phyloP scores from a whole-genome alignment of 2,113 vertebrate genomes.

The Blennius ocellaris region DNA sequence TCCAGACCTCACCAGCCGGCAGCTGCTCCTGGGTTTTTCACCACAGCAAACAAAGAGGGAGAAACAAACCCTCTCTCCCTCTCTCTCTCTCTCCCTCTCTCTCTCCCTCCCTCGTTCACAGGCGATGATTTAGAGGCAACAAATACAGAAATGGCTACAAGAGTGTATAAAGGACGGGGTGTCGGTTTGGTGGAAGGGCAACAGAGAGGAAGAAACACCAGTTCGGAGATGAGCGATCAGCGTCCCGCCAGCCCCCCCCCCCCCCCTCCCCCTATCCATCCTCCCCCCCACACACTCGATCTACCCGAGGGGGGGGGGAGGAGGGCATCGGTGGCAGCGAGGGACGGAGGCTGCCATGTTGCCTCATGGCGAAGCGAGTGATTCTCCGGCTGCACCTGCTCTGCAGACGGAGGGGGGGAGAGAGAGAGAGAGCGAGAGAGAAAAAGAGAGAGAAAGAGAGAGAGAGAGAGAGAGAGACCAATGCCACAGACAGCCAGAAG shows the following conservation, averaged over 20 bases:
- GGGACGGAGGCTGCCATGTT: slow-evolving; percentile 47
- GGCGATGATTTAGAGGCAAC: slow-evolving; percentile 56
- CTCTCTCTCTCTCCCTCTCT: neutral
- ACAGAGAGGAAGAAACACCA: slow-evolving; percentile 8
- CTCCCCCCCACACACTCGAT: slow-evolving; percentile 9
- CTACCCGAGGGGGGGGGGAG: slow-evolving; percentile 25
- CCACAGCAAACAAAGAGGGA: slow-evolving; percentile 84
- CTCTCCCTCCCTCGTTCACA: slow-evolving; percentile 28
- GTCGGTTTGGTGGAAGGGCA: too few relatives aligned
- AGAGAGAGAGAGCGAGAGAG: neutral
- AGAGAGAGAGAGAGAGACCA: neutral
- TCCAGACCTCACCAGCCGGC: slow-evolving; percentile 87
- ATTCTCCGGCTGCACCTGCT: slow-evolving; percentile 62
- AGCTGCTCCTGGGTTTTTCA: slow-evolving; percentile 87
- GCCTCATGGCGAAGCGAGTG: slow-evolving; percentile 45
- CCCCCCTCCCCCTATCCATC: neutral
- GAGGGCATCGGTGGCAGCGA: neutral
- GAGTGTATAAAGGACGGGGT: slow-evolving; percentile 18
- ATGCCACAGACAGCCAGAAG: neutral
- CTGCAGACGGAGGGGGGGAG: slow-evolving; percentile 17
- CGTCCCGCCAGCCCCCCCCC: slow-evolving; percentile 1
- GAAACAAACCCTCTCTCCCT: slow-evolving; percentile 66
- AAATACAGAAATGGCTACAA: slow-evolving; percentile 48
- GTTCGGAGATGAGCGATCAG: slow-evolving; percentile 30
- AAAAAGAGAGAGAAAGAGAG: neutral